Evolutionary conservation across 1,140 invertebrate species (phyloP).

Genomic region (Branchinecta lynchi): DNA sequence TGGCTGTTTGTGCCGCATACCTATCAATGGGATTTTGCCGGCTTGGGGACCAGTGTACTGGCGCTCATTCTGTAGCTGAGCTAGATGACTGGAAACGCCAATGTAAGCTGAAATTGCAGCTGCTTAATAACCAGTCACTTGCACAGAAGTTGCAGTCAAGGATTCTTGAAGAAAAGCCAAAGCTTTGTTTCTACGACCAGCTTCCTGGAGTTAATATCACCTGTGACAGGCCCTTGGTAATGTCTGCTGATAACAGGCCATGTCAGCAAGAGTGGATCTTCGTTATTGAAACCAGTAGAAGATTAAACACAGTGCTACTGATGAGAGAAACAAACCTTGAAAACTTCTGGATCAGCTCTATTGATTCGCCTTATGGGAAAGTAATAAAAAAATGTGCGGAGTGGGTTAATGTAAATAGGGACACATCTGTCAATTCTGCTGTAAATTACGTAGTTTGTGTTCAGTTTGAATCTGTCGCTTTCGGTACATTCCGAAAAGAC

Average conservation of each 20-base stretch:
- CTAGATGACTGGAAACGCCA: slow-evolving; percentile 55
- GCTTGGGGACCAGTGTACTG: slow-evolving; percentile 52
- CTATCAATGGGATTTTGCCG: slow-evolving; percentile 40
- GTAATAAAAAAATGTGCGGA: neutral
- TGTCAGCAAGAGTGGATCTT: slow-evolving; percentile 50
- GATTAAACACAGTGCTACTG: slow-evolving; percentile 44
- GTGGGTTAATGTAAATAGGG: slow-evolving; percentile 13
- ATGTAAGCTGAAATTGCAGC: slow-evolving; percentile 38
- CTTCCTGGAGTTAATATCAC: slow-evolving; percentile 42
- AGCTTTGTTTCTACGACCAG: slow-evolving; percentile 40
- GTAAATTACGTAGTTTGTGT: slow-evolving; percentile 31
- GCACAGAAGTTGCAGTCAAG: slow-evolving; percentile 18
- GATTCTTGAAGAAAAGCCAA: slow-evolving; percentile 31
- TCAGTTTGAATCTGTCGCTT: slow-evolving; percentile 51
- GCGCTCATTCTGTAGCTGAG: slow-evolving; percentile 55
- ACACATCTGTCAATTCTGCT: slow-evolving; percentile 25
- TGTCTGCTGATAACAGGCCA: slow-evolving; percentile 47
- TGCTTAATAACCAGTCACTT: slow-evolving; percentile 31
- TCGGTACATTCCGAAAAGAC: slow-evolving; percentile 63
- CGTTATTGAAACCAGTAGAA: slow-evolving; percentile 35
- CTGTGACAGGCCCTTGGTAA: slow-evolving; percentile 43
- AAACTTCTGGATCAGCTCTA: slow-evolving; percentile 47
- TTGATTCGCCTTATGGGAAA: slow-evolving; percentile 19
- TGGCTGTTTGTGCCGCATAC: slow-evolving; percentile 41
- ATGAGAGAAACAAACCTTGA: slow-evolving; percentile 51